These are phyloP conservation scores for Aplodontia rufa DNA, from an alignment of 2,113 vertebrate genomes.

Conservation along the genomic window DNA sequence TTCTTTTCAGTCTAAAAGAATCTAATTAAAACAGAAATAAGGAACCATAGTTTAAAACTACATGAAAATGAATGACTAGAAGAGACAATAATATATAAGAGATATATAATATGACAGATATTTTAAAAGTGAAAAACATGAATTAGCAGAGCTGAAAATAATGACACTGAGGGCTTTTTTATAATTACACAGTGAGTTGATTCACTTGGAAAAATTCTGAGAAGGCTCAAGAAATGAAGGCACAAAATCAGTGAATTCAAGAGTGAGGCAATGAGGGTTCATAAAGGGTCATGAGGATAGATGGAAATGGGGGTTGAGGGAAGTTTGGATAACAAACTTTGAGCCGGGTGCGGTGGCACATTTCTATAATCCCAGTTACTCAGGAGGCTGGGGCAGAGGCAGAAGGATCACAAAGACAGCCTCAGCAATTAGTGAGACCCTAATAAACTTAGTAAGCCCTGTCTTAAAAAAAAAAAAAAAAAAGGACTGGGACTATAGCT, in stretches of 20 bases:
- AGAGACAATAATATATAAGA: background rate
- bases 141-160: background rate
- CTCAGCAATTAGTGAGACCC: no score
- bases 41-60: conserved; percentile 10
- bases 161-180: background rate
- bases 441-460: no score
- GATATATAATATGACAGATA: background rate
- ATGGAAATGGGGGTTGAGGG: background rate
- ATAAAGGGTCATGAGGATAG: background rate
- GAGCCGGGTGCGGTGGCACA: no score
- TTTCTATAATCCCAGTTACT: no score
- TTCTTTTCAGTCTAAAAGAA: conserved; percentile 6
- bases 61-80: background rate
- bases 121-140: conserved; percentile 18
- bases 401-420: no score
- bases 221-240: background rate
- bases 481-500: no score
- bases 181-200: background rate
- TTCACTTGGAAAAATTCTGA: background rate
- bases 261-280: background rate
- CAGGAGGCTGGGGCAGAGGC: no score
- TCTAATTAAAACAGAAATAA: background rate
- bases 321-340: background rate
- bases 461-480: no score
- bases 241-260: background rate